Base-by-base conservation (phyloP, 2,113 vertebrate species). In the Centropristis striata region DNA sequence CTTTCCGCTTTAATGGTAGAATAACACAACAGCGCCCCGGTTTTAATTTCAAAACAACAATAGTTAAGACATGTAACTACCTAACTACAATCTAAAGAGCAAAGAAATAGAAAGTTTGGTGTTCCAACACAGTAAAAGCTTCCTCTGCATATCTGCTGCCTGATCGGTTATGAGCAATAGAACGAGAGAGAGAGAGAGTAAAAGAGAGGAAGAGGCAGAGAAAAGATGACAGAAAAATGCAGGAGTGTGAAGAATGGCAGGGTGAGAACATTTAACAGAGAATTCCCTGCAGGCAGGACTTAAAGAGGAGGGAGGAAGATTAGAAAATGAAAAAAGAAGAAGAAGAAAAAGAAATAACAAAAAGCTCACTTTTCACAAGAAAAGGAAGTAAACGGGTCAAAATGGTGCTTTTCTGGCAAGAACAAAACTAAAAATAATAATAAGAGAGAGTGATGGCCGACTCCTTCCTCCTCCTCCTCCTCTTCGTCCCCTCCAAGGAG, bases 401-500 rank as follows among this genome's bases (percentile, higher is more conserved):
- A 61, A 55, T 64, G 49, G 23, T 57, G 8, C 5, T 78, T 78
- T 79, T 59, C 23, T 23, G 23, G 15, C 0, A 21, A 54, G 12
- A 75, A 21, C 8, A 50, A 57, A 67, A 53, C 0, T 41, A 37
- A 14, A 47, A 69, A 68, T 65, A 72, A 61, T 42, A 69, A 55
- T 8, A 44, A 12, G 27, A 44, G 23, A 54, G n/a, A 51, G 42
- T 4, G 49, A 23, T 55, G 67, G 15, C 47, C 15, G 28, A 5
- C 61, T 53, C 58, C 63, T 60, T n/a, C 28, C 76, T 4, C 59
- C 76, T 54, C 42, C 70, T 68, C 70, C 81, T 71, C 74, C 67
- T 51, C 64, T 16, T 25, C n/a, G 41, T 78, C 75, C 42, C 80
- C 32, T 64, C 44, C 72, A 54, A 91, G 73, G 75, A 81, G 82